Evolutionary conservation across 37 sponge, comb jelly and placozoan species (phyloP), one percentile per base, ranked within the genome.

Genomic region (Corticium candelabrum): DNA sequence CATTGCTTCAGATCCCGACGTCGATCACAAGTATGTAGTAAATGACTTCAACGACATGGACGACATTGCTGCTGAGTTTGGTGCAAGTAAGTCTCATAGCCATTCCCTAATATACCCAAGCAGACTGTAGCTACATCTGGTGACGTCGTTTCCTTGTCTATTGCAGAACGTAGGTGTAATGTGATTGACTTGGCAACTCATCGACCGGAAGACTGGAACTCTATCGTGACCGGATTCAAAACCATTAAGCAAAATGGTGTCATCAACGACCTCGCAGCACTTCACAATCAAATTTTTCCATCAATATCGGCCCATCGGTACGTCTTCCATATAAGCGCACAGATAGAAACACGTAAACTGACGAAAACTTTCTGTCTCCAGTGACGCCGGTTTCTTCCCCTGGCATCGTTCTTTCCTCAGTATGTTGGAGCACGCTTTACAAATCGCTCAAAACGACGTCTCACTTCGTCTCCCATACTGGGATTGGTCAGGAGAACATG

Each of bases 1-100:
- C 62, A 50, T 50, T 50, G 62, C 62, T 50, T 27, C 62, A 21
- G 15, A 11, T 27, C 11, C 11, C 15, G 21, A 21, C 62, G 21
- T 21, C 15, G 21, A 21, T 21, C 62, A 50, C 62, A 50, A 21
- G 11, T 50, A 27, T 21, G 62, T 50, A 11, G 62, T 50, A 11
- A 50, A 50, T 21, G 62, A 50, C 62, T 50, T 50, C 62, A 50
- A 50, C 62, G 62, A 50, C 62, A 50, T 50, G 62, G 62, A 50
- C 62, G 62, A 50, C 62, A 50, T 50, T 21, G 62, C 21, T 21
- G 62, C 62, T 50, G 15, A 50, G 21, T 50, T 50, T 21, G 62
- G 62, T 27, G 62, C 62, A 21, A 50, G 62, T 50, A 50, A 50
- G 62, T 27, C 11, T 50, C 21, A 50, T 50, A 50, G 62, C n/a